Base-by-base conservation (phyloP, 2,113 vertebrate species). In the Hemicordylus capensis region DNA sequence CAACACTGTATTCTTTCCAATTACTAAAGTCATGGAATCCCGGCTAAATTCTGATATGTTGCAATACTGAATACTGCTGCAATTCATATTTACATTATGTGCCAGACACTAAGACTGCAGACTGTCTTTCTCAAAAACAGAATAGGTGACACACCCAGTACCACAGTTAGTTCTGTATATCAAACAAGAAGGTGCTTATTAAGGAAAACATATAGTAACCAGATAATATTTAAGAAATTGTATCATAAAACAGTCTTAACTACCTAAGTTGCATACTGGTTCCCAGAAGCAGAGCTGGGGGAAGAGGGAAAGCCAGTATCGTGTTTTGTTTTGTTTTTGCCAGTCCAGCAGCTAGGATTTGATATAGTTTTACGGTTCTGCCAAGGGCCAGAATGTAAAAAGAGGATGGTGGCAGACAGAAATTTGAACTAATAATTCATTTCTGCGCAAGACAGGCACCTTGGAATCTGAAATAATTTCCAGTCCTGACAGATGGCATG, bases 401-500 rank as follows among this genome's bases (percentile, higher is more conserved):
- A 24, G 19, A 81, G 15, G 34, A 10, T 58, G 9, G 2, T n/a
- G 44, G 44, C 46, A 67, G 46, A 67, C 7, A 81, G 22, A n/a
- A 80, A 67, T 69, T 15, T 70, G 64, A 70, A 81, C 24, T 31
- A 70, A 81, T 81, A 39, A 58, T 70, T 81, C 51, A 58, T 72
- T 70, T 58, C 24, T 70, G 37, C 20, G 34, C 31, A 54, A 9
- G 48, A 54, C 31, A 20, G n/a, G 48, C 26, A 28, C 26, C 37
- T 72, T 81, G 51, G 69, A 69, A 81, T 72, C 72, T 81, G 15
- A 31, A 42, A 20, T 81, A 20, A 42, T 81, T 80, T 72, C 75
- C 54, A 37, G 10, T 58, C 31, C 19, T 76, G 37, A 4, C 66
- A 72, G 42, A 70, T 1, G 3, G 19, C 19, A 54, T 31, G 10